Conservation (phyloP, 2,113 vertebrate species). For the Ptilorrhoa leucosticta region DNA sequence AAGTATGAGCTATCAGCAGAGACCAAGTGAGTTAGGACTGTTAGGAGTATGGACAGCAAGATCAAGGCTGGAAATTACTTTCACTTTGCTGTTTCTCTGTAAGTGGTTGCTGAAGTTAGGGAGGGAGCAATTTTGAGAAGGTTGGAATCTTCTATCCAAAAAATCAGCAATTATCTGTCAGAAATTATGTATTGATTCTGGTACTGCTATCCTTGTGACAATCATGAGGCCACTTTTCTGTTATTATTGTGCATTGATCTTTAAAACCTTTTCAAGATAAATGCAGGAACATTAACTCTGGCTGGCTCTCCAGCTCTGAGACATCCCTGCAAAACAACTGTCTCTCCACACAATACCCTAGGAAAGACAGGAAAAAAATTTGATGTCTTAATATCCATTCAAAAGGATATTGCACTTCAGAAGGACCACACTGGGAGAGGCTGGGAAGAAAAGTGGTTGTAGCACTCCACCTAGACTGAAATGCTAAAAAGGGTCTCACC, state of each 20-base stretch:
- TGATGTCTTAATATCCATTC: background rate
- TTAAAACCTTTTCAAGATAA: background rate
- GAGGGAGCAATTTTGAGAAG: background rate
- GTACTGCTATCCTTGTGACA: background rate
- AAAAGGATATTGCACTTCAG: background rate
- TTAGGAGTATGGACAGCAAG: background rate
- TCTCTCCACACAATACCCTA: background rate
- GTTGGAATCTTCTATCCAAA: background rate
- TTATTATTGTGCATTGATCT: background rate
- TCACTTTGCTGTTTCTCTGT: background rate
- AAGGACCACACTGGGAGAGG: background rate
- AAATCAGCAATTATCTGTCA: accelerated
- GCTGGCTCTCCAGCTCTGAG: background rate
- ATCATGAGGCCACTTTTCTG: background rate
- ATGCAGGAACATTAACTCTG: background rate
- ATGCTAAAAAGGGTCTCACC: background rate
- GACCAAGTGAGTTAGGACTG: background rate
- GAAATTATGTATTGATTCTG: background rate
- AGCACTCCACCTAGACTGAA: background rate
- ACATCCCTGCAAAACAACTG: background rate
- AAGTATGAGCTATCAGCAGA: background rate
- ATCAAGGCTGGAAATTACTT: background rate
- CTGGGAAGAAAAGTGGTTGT: background rate
- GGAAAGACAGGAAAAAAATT: background rate
- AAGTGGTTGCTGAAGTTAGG: background rate